Evolutionary conservation across 1,140 invertebrate genomes (phyloP).

Genomic region (Drosophila tani): DNA sequence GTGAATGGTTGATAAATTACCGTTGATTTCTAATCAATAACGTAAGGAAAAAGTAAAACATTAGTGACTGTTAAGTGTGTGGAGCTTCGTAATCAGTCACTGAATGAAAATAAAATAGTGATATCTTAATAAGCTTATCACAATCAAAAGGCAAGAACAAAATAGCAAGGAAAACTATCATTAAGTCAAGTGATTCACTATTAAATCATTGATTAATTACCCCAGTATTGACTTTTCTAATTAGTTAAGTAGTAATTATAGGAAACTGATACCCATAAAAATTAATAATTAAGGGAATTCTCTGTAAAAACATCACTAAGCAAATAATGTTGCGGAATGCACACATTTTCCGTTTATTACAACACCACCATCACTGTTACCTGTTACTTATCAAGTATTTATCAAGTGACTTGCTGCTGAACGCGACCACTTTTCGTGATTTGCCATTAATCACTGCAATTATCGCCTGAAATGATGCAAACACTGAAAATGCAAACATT

Average conservation of each 20-base stretch:
- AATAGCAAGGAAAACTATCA: neutral
- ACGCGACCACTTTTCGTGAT: neutral
- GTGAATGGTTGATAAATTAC: neutral
- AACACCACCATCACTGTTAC: neutral
- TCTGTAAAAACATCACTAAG: too few relatives aligned
- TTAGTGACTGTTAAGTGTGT: neutral
- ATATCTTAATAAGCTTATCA: too few relatives aligned
- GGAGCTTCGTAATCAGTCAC: neutral
- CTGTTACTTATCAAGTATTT: neutral
- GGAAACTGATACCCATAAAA: too few relatives aligned
- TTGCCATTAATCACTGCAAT: constrained; percentile 16
- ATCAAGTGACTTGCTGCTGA: neutral
- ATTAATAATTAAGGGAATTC: too few relatives aligned
- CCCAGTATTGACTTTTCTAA: neutral
- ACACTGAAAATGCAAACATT: neutral
- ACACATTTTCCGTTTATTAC: neutral
- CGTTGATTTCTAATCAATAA: neutral
- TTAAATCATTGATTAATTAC: neutral
- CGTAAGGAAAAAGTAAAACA: neutral
- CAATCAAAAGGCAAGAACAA: too few relatives aligned
- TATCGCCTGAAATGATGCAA: constrained; percentile 5
- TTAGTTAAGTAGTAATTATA: neutral
- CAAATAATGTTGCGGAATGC: neutral
- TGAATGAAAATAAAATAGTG: neutral
- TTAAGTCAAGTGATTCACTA: neutral